These are phyloP conservation scores for Distichodus sexfasciatus DNA, from an alignment of 2,797 vertebrate species.

Conservation along the genomic window DNA sequence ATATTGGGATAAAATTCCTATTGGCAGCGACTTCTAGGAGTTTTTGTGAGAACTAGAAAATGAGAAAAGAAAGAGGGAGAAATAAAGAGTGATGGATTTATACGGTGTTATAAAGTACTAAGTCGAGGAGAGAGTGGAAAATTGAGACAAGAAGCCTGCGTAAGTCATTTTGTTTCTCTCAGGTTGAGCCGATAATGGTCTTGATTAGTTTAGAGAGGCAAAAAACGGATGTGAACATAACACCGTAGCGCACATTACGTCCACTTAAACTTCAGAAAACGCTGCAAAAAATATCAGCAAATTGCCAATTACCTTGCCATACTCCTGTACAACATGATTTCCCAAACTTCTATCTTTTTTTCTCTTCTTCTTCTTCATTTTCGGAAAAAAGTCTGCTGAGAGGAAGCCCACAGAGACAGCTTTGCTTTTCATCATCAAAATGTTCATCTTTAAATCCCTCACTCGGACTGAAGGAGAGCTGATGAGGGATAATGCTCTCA, in stretches of 20 bases:
- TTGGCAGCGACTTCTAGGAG: too few species aligned
- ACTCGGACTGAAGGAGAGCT: not conserved
- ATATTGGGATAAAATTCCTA: too few species aligned
- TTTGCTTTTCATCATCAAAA: slow-evolving; percentile 8
- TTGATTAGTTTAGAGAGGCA: slow-evolving; percentile 15
- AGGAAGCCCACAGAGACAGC: not conserved
- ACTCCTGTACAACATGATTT: not conserved
- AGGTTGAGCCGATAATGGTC: not conserved
- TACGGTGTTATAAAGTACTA: not conserved
- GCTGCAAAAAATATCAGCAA: not conserved
- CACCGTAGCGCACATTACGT: not conserved
- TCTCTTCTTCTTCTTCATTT: too few species aligned
- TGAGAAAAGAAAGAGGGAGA: not conserved
- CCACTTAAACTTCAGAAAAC: not conserved
- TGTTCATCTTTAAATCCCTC: slow-evolving; percentile 22
- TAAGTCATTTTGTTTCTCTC: slow-evolving; percentile 3
- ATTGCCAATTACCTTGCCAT: not conserved
- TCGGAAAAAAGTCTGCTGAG: not conserved
- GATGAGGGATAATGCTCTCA: not conserved
- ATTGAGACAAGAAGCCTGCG: not conserved
- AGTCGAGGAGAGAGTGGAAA: not conserved
- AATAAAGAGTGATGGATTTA: not conserved
- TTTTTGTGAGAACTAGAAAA: too few species aligned
- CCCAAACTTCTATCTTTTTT: not conserved
- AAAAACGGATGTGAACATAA: not conserved